Evolutionary conservation across 2,888 invertebrate genomes (phyloP).

Genomic region (Phania funesta): DNA sequence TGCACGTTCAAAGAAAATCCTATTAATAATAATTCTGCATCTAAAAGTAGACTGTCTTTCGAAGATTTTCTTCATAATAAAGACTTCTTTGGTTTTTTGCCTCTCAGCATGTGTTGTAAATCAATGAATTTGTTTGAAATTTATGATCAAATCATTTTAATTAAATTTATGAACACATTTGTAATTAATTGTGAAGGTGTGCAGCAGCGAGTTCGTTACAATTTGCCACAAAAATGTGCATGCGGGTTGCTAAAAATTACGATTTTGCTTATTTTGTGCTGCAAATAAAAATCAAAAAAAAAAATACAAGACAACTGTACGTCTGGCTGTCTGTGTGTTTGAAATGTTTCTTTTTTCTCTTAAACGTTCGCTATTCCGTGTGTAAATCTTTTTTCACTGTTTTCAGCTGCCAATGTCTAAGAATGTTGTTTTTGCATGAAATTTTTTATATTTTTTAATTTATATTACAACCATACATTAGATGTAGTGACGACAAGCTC

Average conservation of each 20-base stretch:
- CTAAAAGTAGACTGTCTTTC: too few species aligned
- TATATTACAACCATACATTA: constrained; percentile 48
- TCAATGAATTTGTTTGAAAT: constrained; percentile 39
- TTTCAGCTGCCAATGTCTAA: constrained; percentile 49
- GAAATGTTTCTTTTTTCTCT: neutral
- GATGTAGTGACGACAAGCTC: constrained; percentile 66
- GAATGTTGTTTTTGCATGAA: constrained; percentile 28
- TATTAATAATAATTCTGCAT: too few species aligned
- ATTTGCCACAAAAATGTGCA: constrained; percentile 43
- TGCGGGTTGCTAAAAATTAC: constrained; percentile 3
- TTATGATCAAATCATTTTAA: constrained; percentile 58
- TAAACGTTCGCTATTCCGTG: neutral
- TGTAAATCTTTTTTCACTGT: constrained; percentile 29
- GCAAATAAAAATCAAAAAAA: constrained; percentile 27
- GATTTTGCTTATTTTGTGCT: neutral
- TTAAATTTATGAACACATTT: constrained; percentile 59
- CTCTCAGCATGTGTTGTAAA: constrained; percentile 11
- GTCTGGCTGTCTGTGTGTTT: constrained; percentile 21
- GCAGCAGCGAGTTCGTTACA: constrained; percentile 12
- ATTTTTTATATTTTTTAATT: constrained; percentile 7
- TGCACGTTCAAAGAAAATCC: too few species aligned
- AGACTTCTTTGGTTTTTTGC: neutral
- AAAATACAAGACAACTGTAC: constrained; percentile 59
- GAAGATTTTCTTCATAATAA: constrained; percentile 48
- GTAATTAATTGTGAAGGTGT: constrained; percentile 65